These are phyloP conservation scores for Climacteris rufus DNA, from an alignment of 2,113 vertebrate genomes.

Conservation along the genomic window DNA sequence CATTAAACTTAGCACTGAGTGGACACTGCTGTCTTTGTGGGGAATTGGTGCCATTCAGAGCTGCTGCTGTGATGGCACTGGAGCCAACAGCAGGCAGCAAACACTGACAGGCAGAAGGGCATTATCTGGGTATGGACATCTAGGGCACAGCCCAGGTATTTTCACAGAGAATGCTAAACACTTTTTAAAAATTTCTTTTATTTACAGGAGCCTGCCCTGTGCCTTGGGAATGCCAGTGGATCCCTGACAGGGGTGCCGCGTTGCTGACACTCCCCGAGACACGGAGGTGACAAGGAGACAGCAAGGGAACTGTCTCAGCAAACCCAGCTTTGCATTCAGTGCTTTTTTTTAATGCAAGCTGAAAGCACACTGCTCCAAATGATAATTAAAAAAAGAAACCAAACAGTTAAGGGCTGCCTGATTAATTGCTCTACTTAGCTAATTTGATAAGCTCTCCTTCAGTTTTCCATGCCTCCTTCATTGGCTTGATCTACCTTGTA, in stretches of 20 bases:
- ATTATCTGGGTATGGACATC: too few relatives aligned
- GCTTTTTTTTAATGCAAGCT: not conserved
- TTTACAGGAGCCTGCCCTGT: not conserved
- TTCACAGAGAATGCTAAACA: not conserved
- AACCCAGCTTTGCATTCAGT: not conserved
- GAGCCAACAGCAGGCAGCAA: too few relatives aligned
- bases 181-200: not conserved
- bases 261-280: not conserved
- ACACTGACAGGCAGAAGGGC: too few relatives aligned
- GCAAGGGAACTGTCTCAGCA: not conserved
- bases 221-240: not conserved
- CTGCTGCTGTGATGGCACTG: too few relatives aligned
- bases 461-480: not conserved
- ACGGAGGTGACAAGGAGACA: rapidly evolving
- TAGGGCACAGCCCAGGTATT: too few relatives aligned
- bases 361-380: not conserved
- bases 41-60: too few relatives aligned
- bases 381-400: not conserved
- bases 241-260: not conserved
- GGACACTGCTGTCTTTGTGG: too few relatives aligned
- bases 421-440: slow-evolving; percentile 47
- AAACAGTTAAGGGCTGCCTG: not conserved
- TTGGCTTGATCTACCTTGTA: not conserved
- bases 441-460: slow-evolving; percentile 26
- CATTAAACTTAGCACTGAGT: too few relatives aligned